Base-by-base conservation (phyloP, 2,113 vertebrate species). In the Petrocephalus microphthalmus region DNA sequence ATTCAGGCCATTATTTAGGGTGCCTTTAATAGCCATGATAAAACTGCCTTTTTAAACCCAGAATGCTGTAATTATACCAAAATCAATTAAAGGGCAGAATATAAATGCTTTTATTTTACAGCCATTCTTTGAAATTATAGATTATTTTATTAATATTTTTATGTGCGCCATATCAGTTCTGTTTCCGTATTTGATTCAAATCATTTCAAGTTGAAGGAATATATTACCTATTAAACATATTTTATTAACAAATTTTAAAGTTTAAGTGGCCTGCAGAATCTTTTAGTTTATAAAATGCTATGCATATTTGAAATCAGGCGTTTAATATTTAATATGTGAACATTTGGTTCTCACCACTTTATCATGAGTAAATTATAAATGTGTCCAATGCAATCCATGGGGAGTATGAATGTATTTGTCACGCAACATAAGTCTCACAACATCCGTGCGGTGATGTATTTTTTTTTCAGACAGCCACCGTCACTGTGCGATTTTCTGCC, bases 311-410 rank as follows among this genome's bases (percentile, higher is more conserved):
- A 78, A 42, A 42, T 78, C 33, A 78, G 29, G 71, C 33, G 42
- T 78, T 78, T 78, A 78, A 78, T 78, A 78, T 78, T 78, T 78
- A 78, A 78, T 78, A 78, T 37, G 71, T 78, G 71, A 78, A 19
- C 71, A 78, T 78, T 78, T 78, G 71, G 71, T 78, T 67, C 60
- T 67, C 60, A 19, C 71, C 71, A 78, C 33, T 78, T 78, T 78
- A 78, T 78, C 71, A 78, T 42, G 1, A 64, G 85, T 64, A 64
- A 37, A 87, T 87, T 87, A 60, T 87, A 64, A 60, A 60, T 87
- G 85, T 64, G 85, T 64, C 85, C 71, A 78, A 60, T 25, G 56
- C 57, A 87, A 64, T 87, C 85, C 54, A 45, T 20, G 45, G 57
- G 85, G 54, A 87, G 37, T 47, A 87, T 60, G 85, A 45, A 42